These are phyloP conservation scores for Brachionus koreanus DNA, from an alignment of 1,140 invertebrate genomes.

Conservation along the genomic window DNA sequence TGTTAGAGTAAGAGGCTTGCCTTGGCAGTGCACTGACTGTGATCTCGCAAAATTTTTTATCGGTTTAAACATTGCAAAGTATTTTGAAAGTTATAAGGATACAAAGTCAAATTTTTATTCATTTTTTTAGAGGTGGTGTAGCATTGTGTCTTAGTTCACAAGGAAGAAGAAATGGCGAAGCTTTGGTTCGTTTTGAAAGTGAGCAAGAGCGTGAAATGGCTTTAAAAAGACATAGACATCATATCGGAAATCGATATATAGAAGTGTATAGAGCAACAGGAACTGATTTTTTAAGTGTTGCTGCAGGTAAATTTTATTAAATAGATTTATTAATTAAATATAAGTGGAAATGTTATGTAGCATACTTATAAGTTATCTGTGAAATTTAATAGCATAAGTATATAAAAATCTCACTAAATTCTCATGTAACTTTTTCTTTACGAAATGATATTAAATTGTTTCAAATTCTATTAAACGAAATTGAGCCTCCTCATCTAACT, in stretches of 20 bases:
- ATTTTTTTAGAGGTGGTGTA: slow-evolving; percentile 79
- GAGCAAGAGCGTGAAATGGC: slow-evolving; percentile 96
- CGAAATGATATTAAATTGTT: background rate
- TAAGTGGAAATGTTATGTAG: background rate
- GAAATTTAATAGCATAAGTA: background rate
- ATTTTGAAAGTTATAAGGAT: slow-evolving; percentile 46
- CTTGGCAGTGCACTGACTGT: slow-evolving; percentile 98
- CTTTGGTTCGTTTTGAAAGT: slow-evolving; percentile 85
- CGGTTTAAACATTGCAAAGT: slow-evolving; percentile 97
- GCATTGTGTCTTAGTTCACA: slow-evolving; percentile 88
- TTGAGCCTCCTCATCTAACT: background rate
- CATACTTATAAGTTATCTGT: background rate
- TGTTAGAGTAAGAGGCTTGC: slow-evolving; percentile 88
- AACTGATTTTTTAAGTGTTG: slow-evolving; percentile 92
- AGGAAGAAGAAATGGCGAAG: slow-evolving; percentile 97
- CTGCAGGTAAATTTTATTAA: slow-evolving; percentile 69
- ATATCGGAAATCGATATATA: slow-evolving; percentile 87
- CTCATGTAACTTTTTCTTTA: background rate
- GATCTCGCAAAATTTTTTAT: slow-evolving; percentile 98
- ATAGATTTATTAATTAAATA: background rate
- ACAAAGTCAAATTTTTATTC: background rate
- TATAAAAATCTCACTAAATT: background rate
- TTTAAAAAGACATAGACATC: slow-evolving; percentile 91
- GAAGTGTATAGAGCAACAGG: slow-evolving; percentile 94
- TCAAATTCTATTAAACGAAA: background rate